Evolutionary conservation across 1,140 invertebrate genomes (phyloP).

Genomic region (Drosophila lacertosa): DNA sequence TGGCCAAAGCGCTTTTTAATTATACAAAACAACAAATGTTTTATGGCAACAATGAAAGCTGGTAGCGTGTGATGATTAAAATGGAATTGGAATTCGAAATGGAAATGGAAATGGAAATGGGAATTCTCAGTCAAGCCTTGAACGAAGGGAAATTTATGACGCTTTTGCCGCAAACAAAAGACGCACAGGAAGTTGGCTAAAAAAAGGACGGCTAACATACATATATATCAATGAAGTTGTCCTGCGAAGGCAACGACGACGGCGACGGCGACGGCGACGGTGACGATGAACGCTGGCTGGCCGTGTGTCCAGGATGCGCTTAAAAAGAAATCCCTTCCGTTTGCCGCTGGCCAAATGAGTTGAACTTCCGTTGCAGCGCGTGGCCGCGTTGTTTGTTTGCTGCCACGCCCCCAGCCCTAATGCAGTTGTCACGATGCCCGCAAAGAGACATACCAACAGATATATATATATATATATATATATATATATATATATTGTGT

Average conservation of each 20-base stretch:
- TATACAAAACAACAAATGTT: slow-evolving; percentile 29
- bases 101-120: too few relatives aligned
- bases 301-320: slow-evolving; percentile 75
- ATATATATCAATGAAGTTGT: slow-evolving; percentile 76
- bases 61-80: slow-evolving; percentile 38
- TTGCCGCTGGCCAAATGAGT: slow-evolving; percentile 71
- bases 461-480: slow-evolving; percentile 2
- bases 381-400: slow-evolving; percentile 63
- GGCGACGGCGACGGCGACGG: too few relatives aligned
- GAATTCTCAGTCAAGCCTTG: slow-evolving; percentile 1
- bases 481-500: slow-evolving; percentile 23
- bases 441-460: background rate
- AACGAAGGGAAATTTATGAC: slow-evolving; percentile 26
- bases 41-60: slow-evolving; percentile 30
- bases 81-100: too few relatives aligned
- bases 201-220: slow-evolving; percentile 28
- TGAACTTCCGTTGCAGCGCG: slow-evolving; percentile 75
- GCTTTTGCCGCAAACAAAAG: slow-evolving; percentile 33
- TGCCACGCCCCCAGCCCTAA: slow-evolving; percentile 44
- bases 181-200: slow-evolving; percentile 63
- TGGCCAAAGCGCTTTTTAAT: slow-evolving; percentile 44
- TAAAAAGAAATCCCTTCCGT: slow-evolving; percentile 79
- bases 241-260: slow-evolving; percentile 1
- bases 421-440: slow-evolving; percentile 59
- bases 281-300: slow-evolving; percentile 24